Evolutionary conservation across 2,797 vertebrate genomes (phyloP), one percentile per base, ranked within the genome.

Genomic region (Anniella stebbinsi): DNA sequence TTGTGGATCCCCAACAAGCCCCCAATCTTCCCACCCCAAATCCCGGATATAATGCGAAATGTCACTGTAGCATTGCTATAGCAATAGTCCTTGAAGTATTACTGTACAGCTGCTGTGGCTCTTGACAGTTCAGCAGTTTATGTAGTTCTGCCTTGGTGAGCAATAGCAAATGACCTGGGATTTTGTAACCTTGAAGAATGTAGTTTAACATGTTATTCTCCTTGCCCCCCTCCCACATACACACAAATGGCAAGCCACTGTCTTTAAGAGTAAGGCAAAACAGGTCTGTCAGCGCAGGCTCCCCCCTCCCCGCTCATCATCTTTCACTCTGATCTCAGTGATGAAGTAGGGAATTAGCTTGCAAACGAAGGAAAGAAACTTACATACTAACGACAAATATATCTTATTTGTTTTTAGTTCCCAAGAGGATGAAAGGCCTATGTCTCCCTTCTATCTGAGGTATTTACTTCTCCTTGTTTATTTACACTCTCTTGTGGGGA

Each of bases 361-460:
- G 48, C 63, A 92, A 92, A 90, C 87, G 30, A 33, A 87, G 92
- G 87, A 87, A 15, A 92, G 73, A 96, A 70, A 69, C 3, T 9
- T 94, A 30, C 38, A 11, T 88, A 85, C 93, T 97, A 96, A 97
- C 89, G 88, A 91, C 57, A 85, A 91, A 90, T 48, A 25, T 95
- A 0, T 95, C 67, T 94, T 66, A 6, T 97, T 96, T 95, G 67
- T 83, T 97, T 97, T 94, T 97, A 99, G 98, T 95, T 98, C 97
- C 41, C 97, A 98, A 92, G 98, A 99, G 91, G 98, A 98, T 87
- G 98, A 98, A 89, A 97, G 98, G 91, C 98, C 98, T 38, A 97
- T 98, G 96, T 99, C 98, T 95, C 98, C 98, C 80, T 99, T 99
- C 97, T 99, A 98, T 90, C 96, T 98, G 96, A 98, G 99, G 98